Evolutionary conservation across 2,113 vertebrate genomes (phyloP), one percentile per base, ranked within the genome.

Genomic region (Orycteropus afer): DNA sequence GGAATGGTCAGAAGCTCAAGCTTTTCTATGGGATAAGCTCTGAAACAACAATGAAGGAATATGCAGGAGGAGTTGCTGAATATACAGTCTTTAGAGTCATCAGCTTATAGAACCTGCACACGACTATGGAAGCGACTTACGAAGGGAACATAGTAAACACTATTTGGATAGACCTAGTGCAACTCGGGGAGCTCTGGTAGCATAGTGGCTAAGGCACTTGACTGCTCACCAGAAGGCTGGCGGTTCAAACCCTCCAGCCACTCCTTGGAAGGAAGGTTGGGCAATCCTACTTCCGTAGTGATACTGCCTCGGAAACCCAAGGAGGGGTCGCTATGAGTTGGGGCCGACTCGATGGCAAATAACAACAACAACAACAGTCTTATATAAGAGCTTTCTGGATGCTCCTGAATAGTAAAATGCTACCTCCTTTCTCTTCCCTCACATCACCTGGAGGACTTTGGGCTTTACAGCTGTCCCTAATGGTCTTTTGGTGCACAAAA

Each of bases 1-100:
- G 98, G 86, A 98, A 98, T 2, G 98, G 98, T 84, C 98, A 98
- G 96, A 29, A 98, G 98, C 79, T 99, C 97, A 99, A 99, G 93
- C 96, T 99, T 65, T 99, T 99, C 92, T 99, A 99, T 9, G 98
- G 98, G 57, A 99, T 99, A 98, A 99, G 98, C 96, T 99, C 99
- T 0, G 98, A 99, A 95, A 98, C 95, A 1, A 98, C 99, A 6
- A 98, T 99, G 98, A 98, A 98, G 97, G 99, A 98, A 69, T 98
- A 99, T 4, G 97, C 97, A 4, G 98, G 98, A 42, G 98, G 98
- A 1, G 98, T 99, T 83, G 98, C 98, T 8, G 98, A 99, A 59
- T 98, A 99, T 97, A 96, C 98, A 97, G 98, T 98, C 0, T 99
- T 98, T 59, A 59, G 57, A 59, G 57, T 59, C 27, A 29, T 61